Base-by-base conservation (phyloP, 2,797 vertebrate genomes). In the Lycodopsis pacificus region DNA sequence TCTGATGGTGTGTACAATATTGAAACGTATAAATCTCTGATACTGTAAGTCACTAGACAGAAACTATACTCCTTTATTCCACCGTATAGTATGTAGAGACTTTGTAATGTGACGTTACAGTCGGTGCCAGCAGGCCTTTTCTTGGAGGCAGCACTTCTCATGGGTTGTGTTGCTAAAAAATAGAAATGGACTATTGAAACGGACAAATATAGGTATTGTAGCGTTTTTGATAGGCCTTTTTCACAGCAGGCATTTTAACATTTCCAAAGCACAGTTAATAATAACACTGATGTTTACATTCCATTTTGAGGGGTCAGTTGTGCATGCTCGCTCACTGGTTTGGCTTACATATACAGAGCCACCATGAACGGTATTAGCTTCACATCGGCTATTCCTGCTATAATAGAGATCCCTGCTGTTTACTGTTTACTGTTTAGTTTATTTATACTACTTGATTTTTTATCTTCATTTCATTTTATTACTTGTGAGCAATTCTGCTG, bases 1-100 rank as follows among this genome's bases (percentile, higher is more conserved):
- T 67, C 93, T 97, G 91, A 94, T 97, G 96, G 97, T 98, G 92
- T 86, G 96, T 87, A 34, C 46, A 49, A 67, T 17, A 49, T 22
- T 11, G 94, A 95, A 94, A 95, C 93, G 83, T 95, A 95, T 78
- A 93, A 94, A 22, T 64, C 4, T 40, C 10, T 48, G 38, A 58
- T 80, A 19, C 15, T 64, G 17, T n/a, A 94, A 84, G 92, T 94
- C 92, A 95, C 27, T 27, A 62, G 12, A 70, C 34, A 38, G 14
- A 56, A 36, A 56, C 9, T 14, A 27, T 12, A 14, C 12, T 2
- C 34, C 3, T 22, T 27, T 22, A 36, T 65, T 56, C 1, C 14
- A 25, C 6, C 7, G 12, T 40, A 40, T 53, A 8, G 13, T 12
- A 22, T 40, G 30, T 48, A 17, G 14, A 11, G 5, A 30, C 48